These are phyloP conservation scores for Dinomys branickii DNA, from an alignment of 2,113 vertebrate genomes.

Conservation along the genomic window DNA sequence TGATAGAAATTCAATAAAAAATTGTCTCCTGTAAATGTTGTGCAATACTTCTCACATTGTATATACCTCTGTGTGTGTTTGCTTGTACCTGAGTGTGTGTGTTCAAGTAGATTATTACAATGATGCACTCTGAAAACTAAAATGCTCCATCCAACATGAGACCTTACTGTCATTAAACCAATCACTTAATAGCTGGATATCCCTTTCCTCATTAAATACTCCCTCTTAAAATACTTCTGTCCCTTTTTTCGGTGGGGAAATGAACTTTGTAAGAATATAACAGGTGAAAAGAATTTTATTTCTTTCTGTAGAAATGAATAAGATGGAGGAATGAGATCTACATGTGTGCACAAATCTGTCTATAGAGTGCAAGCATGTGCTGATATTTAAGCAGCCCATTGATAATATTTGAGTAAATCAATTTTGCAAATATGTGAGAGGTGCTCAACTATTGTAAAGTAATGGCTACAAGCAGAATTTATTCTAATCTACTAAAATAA, in stretches of 20 bases:
- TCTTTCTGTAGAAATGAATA: background rate
- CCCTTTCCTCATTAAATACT: background rate
- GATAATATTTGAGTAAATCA: background rate
- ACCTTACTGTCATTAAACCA: background rate
- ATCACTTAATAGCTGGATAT: background rate
- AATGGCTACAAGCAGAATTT: background rate
- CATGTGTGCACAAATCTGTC: fast-evolving
- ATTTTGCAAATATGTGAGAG: background rate
- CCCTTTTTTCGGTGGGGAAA: background rate
- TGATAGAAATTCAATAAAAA: background rate
- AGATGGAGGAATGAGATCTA: background rate
- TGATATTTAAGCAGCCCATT: background rate
- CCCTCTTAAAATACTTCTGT: background rate
- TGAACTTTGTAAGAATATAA: background rate
- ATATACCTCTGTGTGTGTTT: background rate
- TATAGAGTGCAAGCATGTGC: background rate
- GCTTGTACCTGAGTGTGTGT: background rate
- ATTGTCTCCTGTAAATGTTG: background rate
- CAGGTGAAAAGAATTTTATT: background rate
- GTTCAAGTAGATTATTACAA: background rate
- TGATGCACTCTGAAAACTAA: background rate
- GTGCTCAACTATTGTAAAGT: background rate
- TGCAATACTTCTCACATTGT: background rate
- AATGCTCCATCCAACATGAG: background rate
- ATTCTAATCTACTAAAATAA: background rate